Evolutionary conservation across 2,888 invertebrate species (phyloP).

Genomic region (Linyphia triangularis): DNA sequence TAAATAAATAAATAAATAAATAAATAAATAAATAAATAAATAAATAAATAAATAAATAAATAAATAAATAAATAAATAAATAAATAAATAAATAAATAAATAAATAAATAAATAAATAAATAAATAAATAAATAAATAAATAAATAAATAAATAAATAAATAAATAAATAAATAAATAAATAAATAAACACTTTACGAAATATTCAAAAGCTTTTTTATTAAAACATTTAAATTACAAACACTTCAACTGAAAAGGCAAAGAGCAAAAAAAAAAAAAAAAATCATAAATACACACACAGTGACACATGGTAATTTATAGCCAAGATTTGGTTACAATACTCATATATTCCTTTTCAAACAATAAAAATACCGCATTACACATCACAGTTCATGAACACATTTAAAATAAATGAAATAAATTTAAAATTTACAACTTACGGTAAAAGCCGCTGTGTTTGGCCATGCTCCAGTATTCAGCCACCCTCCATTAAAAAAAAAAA

Average conservation of each 20-base stretch:
- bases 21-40: too few relatives aligned
- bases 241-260: neutral
- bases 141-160: too few relatives aligned
- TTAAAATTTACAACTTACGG: neutral
- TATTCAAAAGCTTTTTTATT: neutral
- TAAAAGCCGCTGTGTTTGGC: too few relatives aligned
- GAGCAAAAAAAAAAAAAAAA: neutral
- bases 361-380: neutral
- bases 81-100: too few relatives aligned
- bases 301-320: neutral
- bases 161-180: too few relatives aligned
- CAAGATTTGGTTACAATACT: neutral
- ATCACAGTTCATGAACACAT: constrained; percentile 3
- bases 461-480: too few relatives aligned
- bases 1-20: too few relatives aligned
- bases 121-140: too few relatives aligned
- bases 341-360: neutral
- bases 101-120: too few relatives aligned
- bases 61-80: too few relatives aligned
- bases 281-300: neutral
- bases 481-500: too few relatives aligned
- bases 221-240: neutral
- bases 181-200: neutral
- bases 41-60: too few relatives aligned
- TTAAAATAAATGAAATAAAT: neutral